Conservation (phyloP, 2,113 vertebrate genomes). For the Campylomormyrus numenius region DNA sequence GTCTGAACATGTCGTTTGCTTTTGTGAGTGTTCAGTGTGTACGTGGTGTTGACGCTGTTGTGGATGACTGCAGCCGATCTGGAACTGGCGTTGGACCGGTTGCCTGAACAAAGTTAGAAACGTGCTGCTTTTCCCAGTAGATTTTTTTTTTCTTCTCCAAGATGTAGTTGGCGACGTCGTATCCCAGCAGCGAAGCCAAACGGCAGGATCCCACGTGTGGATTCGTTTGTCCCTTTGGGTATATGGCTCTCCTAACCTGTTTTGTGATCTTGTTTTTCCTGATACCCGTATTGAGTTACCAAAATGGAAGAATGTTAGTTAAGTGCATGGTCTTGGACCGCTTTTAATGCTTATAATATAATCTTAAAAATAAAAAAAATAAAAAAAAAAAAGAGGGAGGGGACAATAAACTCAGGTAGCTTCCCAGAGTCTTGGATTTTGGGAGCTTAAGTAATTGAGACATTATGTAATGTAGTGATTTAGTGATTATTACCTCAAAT, state of each 20-base stretch:
- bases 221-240: neutral
- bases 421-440: conserved; percentile 59
- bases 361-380: conserved; percentile 49
- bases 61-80: neutral
- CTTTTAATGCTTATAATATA: conserved; percentile 79
- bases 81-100: neutral
- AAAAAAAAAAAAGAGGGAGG: neutral
- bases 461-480: conserved; percentile 62
- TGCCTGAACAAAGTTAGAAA: neutral
- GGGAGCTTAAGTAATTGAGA: conserved; percentile 69
- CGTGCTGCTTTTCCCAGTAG: neutral
- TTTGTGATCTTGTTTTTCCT: neutral
- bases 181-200: neutral
- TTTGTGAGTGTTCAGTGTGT: conserved; percentile 3
- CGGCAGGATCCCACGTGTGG: neutral
- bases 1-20: neutral
- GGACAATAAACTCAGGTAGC: conserved; percentile 72
- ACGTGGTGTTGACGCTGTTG: neutral
- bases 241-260: neutral
- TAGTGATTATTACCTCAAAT: conserved; percentile 57
- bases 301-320: conserved; percentile 61
- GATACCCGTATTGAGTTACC: neutral
- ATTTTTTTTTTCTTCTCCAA: neutral
- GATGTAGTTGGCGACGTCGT: neutral
- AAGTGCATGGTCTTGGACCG: conserved; percentile 77